Percentiles rank a stretch among this genome's conserved stretches.
Evolutionary conservation across 1,140 invertebrate genomes (phyloP).

Genomic region (Brachionus calyciflorus): DNA sequence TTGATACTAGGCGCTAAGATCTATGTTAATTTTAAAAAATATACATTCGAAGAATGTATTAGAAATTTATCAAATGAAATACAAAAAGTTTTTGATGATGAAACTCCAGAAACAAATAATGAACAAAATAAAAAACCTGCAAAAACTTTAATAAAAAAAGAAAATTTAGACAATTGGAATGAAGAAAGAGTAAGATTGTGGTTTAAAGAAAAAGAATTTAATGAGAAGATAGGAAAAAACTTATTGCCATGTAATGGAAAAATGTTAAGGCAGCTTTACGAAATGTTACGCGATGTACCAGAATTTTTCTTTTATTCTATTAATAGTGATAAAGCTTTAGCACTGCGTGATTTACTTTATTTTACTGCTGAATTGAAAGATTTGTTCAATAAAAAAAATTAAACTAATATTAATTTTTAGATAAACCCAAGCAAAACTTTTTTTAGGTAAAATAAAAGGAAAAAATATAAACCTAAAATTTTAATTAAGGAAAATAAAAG

Average conservation of each 20-base stretch:
- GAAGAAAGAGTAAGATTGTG: slow-evolving; percentile 10
- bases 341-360: neutral
- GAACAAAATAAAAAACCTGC: neutral
- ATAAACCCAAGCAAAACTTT: too few relatives aligned
- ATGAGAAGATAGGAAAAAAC: neutral
- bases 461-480: too few relatives aligned
- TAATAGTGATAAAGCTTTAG: neutral
- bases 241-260: slow-evolving; percentile 44
- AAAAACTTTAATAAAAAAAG: neutral
- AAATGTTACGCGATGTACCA: slow-evolving; percentile 45
- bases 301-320: slow-evolving; percentile 47
- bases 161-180: slow-evolving; percentile 19
- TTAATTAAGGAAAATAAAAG: too few relatives aligned
- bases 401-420: neutral
- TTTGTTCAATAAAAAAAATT: neutral
- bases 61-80: neutral
- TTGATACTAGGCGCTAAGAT: slow-evolving; percentile 36
- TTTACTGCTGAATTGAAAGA: slow-evolving; percentile 1
- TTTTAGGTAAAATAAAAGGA: too few relatives aligned
- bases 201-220: slow-evolving; percentile 26
- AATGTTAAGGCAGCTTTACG: slow-evolving; percentile 36
- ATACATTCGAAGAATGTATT: slow-evolving; percentile 24
- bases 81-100: neutral
- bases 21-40: slow-evolving; percentile 39
- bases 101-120: neutral